phyloP scores from a whole-genome alignment of 2,888 invertebrate species.

The Spatulosminthurus flaviceps region DNA sequence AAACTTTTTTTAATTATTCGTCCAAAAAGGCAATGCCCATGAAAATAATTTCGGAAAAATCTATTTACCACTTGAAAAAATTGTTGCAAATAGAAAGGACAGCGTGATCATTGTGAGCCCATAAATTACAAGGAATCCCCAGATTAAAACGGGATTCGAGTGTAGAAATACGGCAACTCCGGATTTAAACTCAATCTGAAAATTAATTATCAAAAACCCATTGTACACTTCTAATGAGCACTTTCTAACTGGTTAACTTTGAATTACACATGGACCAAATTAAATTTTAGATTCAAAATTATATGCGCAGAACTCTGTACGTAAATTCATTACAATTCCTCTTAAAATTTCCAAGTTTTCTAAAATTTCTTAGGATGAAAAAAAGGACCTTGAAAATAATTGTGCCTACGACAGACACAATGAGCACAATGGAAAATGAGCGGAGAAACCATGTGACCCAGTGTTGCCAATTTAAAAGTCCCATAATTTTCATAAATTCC shows the following conservation, averaged over 20 bases:
- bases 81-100: slow-evolving; percentile 80
- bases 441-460: slow-evolving; percentile 27
- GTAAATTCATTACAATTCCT: too few relatives aligned
- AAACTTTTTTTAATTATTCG: too few relatives aligned
- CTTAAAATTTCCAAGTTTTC: background rate
- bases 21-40: background rate
- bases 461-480: background rate
- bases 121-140: too few relatives aligned
- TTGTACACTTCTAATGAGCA: too few relatives aligned
- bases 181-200: too few relatives aligned
- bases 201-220: too few relatives aligned
- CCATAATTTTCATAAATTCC: slow-evolving; percentile 36
- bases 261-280: too few relatives aligned
- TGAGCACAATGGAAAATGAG: slow-evolving; percentile 36
- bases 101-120: slow-evolving; percentile 77
- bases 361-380: background rate
- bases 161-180: too few relatives aligned
- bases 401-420: slow-evolving; percentile 69
- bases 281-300: too few relatives aligned
- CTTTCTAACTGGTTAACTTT: too few relatives aligned
- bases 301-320: too few relatives aligned
- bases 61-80: slow-evolving; percentile 71
- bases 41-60: background rate
- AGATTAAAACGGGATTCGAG: too few relatives aligned
- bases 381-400: slow-evolving; percentile 47